Conservation (phyloP, 1,140 invertebrate genomes). For the Drosophila insularis region DNA sequence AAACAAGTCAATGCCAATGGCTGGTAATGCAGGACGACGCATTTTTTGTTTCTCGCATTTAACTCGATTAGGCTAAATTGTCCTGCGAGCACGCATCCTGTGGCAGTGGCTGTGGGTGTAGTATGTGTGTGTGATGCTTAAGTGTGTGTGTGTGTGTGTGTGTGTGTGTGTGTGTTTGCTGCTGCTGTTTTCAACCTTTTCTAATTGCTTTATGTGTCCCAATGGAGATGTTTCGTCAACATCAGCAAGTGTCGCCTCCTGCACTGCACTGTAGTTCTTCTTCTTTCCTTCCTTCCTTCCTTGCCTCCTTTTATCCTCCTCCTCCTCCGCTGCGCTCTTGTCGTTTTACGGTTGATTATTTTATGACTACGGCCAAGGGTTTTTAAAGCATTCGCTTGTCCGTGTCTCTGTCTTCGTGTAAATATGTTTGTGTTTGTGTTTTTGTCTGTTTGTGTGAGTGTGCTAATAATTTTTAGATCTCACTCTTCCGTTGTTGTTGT, state of each 20-base stretch:
- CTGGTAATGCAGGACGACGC: conserved; percentile 35
- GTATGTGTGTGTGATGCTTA: not conserved
- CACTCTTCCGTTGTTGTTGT: conserved; percentile 45
- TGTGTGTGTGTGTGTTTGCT: not conserved
- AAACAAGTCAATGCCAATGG: conserved; percentile 7
- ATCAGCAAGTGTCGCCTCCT: conserved; percentile 52
- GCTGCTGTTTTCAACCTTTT: conserved; percentile 54
- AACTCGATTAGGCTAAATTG: conserved; percentile 71
- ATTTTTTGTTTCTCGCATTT: conserved; percentile 44
- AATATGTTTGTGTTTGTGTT: conserved; percentile 21
- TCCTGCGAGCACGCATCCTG: conserved; percentile 63
- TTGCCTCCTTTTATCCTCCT: not conserved
- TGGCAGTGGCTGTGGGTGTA: conserved; percentile 31
- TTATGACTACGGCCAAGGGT: conserved; percentile 74
- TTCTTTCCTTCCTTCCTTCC: not conserved
- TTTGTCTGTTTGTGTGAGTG: conserved; percentile 27
- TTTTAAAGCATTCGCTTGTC: conserved; percentile 30
- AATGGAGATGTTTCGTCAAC: conserved; percentile 77
- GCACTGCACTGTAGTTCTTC: conserved; percentile 14
- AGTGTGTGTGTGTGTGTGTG: conserved; percentile 16
- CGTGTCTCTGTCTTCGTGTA: conserved; percentile 28
- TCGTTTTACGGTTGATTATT: conserved; percentile 75
- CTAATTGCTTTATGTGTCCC: conserved; percentile 79
- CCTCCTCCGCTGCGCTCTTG: conserved; percentile 35
- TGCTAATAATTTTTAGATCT: conserved; percentile 68